Base-by-base conservation (phyloP, 2,888 invertebrate species). In the Pimpla rufipes region DNA sequence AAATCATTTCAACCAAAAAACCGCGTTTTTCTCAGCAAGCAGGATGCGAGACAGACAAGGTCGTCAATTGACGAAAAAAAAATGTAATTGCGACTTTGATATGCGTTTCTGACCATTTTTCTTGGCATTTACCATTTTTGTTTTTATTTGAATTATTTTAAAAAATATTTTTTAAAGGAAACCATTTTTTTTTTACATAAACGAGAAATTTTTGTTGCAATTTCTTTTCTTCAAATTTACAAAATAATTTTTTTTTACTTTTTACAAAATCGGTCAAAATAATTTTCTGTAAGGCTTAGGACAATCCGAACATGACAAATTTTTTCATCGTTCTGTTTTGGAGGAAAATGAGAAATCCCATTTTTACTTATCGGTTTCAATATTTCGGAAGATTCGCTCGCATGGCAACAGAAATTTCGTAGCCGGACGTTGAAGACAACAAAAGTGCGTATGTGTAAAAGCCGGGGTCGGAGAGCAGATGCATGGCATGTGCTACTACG, bases 401-500 rank as follows among this genome's bases (percentile, higher is more conserved):
- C 90, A 84, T 90, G 87, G 91, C 90, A 91, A 90, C 90, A 90
- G 89, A 87, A 81, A 79, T 86, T 87, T 84, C 87, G 90, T 90
- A 87, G 89, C 87, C 86, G 87, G 85, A 87, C 87, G 88, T 89
- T 87, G 89, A 89, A 90, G 90, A 90, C 90, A 91, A 92, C 91
- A 90, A 91, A 92, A 91, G 90, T 91, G 90, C 89, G 87, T 62
- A 16, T 62, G 62, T 62, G 37, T 62, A 47, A 55, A 70, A 70
- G 68, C 57, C 81, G 80, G 81, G 88, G 90, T 89, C 86, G 89
- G 84, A 84, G 90, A 91, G 92, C 92, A 92, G 92, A 92, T 92
- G 92, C 90, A 90, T 92, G 91, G 92, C 92, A 92, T 92, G 92
- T 92, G 92, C 92, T 91, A 88, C 92, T 91, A 88, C 79, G 83